These are phyloP conservation scores for Bungarus multicinctus DNA, from an alignment of 2,113 vertebrate species.

Conservation along the genomic window DNA sequence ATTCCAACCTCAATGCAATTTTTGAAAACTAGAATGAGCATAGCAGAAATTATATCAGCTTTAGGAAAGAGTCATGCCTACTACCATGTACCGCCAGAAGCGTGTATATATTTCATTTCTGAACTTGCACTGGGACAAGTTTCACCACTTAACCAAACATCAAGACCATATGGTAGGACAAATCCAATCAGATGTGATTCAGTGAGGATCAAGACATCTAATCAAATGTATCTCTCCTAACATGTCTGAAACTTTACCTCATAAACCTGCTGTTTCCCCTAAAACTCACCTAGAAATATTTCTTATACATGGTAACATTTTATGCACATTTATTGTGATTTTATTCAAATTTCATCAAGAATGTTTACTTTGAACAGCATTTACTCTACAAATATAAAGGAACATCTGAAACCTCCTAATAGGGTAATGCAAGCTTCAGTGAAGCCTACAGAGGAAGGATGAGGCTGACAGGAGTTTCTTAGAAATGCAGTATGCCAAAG, in stretches of 20 bases:
- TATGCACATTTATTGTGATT: background rate
- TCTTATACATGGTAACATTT: background rate
- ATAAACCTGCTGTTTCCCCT: background rate
- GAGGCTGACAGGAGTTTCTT: slow-evolving; percentile 19
- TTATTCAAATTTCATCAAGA: background rate
- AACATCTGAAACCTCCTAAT: slow-evolving; percentile 3
- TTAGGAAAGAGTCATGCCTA: background rate
- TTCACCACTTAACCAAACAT: background rate
- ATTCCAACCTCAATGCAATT: background rate
- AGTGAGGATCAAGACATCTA: background rate
- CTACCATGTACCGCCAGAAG: background rate
- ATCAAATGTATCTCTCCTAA: background rate
- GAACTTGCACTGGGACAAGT: background rate
- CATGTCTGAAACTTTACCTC: background rate
- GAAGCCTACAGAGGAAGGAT: slow-evolving; percentile 20
- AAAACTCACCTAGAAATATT: background rate
- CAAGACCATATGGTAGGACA: background rate
- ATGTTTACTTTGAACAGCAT: background rate
- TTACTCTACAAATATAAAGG: background rate
- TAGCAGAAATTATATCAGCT: background rate
- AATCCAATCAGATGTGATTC: background rate
- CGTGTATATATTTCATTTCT: background rate
- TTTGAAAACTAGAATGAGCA: rapidly evolving
- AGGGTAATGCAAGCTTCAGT: background rate
- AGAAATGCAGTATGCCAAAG: background rate